A percentile compares a stretch with the other conserved stretches of the same genome.
Evolutionary conservation across 1,140 invertebrate species (phyloP).

Genomic region (Danaus melanippus): DNA sequence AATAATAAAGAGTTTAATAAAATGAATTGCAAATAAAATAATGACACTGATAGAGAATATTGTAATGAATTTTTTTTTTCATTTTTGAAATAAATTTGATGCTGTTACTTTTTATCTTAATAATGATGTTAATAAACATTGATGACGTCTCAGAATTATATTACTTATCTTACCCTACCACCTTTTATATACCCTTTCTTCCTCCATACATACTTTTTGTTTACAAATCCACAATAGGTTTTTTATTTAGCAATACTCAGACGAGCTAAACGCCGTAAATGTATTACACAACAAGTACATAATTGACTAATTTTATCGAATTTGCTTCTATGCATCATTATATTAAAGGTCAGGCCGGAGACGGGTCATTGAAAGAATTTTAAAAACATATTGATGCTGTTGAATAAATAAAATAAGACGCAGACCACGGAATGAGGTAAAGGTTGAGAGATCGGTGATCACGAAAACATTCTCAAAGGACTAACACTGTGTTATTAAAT

Average conservation of each 20-base stretch:
- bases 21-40: slow-evolving; percentile 20
- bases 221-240: no score
- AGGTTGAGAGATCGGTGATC: slow-evolving; percentile 20
- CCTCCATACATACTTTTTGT: no score
- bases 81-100: slow-evolving; percentile 59
- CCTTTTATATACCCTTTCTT: not conserved
- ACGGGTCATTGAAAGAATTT: slow-evolving; percentile 1
- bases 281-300: slow-evolving; percentile 7
- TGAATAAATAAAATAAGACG: slow-evolving; percentile 11
- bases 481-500: slow-evolving; percentile 23
- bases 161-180: slow-evolving; percentile 14
- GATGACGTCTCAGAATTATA: slow-evolving; percentile 40
- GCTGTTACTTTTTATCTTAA: slow-evolving; percentile 61
- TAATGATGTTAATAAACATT: slow-evolving; percentile 67
- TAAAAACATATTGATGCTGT: slow-evolving; percentile 12
- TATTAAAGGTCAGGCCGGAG: slow-evolving; percentile 18
- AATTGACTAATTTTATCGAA: slow-evolving; percentile 16
- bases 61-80: slow-evolving; percentile 38
- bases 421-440: slow-evolving; percentile 21
- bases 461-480: slow-evolving; percentile 22
- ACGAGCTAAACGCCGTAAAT: not conserved
- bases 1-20: slow-evolving; percentile 20
- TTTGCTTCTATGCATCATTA: slow-evolving; percentile 8
- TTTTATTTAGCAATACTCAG: no score
- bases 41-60: slow-evolving; percentile 19